Percentiles rank a stretch among this genome's conserved stretches.
Evolutionary conservation across 2,113 vertebrate species (phyloP).

Genomic region (Aldabrachelys gigantea): DNA sequence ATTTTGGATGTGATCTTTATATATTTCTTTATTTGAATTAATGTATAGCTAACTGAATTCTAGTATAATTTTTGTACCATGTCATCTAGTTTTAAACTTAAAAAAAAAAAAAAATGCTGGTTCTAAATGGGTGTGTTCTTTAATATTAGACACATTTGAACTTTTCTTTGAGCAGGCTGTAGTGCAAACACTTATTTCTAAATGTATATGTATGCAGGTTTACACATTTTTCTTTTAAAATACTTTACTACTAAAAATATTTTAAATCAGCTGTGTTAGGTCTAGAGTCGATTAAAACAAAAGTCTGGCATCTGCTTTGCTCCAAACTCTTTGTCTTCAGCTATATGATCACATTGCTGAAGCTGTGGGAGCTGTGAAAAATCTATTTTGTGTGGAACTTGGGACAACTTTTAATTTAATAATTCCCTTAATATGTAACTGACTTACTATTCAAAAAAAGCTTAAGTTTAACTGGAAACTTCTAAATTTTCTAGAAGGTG

Average conservation of each 20-base stretch:
- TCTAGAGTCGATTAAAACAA: rapidly evolving
- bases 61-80: not conserved
- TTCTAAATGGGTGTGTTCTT: not conserved
- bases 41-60: not conserved
- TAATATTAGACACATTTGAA: not conserved
- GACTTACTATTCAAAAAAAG: not conserved
- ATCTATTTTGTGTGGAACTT: not conserved
- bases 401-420: not conserved
- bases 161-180: not conserved
- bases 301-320: not conserved
- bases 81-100: not conserved
- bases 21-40: not conserved
- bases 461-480: not conserved
- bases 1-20: not conserved
- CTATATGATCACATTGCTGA: not conserved
- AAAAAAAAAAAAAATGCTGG: not conserved
- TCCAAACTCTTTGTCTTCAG: not conserved
- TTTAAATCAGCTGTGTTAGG: not conserved
- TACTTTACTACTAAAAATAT: too few relatives aligned
- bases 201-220: not conserved
- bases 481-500: not conserved
- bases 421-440: not conserved
- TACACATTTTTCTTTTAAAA: too few relatives aligned
- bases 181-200: not conserved
- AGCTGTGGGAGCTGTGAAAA: not conserved